Percentiles rank a stretch among this genome's conserved stretches.
Conservation (phyloP, 2,797 vertebrate species). For the Cossypha polioptera region DNA sequence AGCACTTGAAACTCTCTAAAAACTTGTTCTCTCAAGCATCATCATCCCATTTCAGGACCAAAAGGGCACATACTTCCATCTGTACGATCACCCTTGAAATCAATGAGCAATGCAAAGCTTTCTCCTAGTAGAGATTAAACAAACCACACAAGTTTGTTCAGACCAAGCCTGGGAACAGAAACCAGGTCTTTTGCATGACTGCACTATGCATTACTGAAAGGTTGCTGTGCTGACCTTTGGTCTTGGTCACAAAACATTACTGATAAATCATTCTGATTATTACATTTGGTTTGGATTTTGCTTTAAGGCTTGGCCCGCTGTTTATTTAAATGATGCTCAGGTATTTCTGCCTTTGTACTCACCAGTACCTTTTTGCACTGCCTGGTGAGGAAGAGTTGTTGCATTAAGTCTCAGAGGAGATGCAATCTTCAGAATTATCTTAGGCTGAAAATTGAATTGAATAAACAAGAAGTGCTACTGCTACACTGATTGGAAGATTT, state of each 20-base stretch:
- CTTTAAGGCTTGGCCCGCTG: neutral
- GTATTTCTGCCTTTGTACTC: neutral
- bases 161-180: slow-evolving; percentile 33
- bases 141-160: neutral
- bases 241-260: neutral
- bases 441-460: neutral
- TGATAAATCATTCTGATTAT: neutral
- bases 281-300: neutral
- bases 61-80: neutral
- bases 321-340: neutral
- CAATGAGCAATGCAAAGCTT: neutral
- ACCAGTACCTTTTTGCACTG: neutral
- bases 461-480: neutral
- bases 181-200: slow-evolving; percentile 21
- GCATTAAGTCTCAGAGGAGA: neutral
- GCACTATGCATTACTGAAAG: neutral
- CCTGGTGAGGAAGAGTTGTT: neutral
- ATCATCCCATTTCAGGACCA: neutral
- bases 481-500: neutral
- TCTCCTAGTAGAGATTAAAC: neutral
- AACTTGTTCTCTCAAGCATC: neutral
- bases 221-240: neutral
- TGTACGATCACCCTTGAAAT: neutral
- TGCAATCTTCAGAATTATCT: neutral
- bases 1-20: neutral